These are phyloP conservation scores for Gnathonemus longibarbis DNA, from an alignment of 2,113 vertebrate genomes.

Conservation along the genomic window DNA sequence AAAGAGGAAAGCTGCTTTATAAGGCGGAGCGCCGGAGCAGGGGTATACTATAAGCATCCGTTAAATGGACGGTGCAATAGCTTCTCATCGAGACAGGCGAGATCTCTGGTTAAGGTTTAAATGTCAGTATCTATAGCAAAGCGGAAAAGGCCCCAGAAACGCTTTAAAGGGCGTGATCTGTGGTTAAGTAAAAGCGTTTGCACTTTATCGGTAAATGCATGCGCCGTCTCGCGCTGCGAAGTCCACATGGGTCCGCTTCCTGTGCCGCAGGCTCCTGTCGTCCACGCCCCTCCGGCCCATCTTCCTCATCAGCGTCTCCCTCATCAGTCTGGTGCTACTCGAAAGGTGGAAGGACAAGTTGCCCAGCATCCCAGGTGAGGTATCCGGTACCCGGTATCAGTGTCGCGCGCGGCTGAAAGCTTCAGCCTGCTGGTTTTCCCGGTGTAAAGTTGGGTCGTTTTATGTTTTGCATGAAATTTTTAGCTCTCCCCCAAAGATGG, in stretches of 20 bases:
- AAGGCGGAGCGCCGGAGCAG: not conserved
- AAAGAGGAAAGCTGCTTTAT: not conserved
- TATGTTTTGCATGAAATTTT: not conserved
- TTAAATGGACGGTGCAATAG: not conserved
- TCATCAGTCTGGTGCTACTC: constrained; percentile 78
- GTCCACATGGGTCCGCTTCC: not conserved
- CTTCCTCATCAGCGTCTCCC: constrained; percentile 78
- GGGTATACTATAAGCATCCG: not conserved
- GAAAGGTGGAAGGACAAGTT: constrained; percentile 86
- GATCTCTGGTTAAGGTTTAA: not conserved
- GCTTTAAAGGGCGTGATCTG: not conserved
- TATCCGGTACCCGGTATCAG: not conserved
- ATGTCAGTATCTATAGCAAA: not conserved
- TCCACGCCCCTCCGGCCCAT: constrained; percentile 82
- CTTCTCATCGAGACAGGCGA: not conserved
- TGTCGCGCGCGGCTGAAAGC: not conserved
- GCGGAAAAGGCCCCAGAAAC: not conserved
- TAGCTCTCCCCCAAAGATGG: not conserved
- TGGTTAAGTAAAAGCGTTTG: not conserved
- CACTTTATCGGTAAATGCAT: not conserved
- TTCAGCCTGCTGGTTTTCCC: not conserved
- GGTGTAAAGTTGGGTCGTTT: not conserved
- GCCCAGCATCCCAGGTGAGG: constrained; percentile 66
- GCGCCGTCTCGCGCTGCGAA: not conserved
- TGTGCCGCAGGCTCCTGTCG: constrained; percentile 74